Evolutionary conservation across 2,797 vertebrate genomes (phyloP).

Genomic region (Alcedo quadribrachys): DNA sequence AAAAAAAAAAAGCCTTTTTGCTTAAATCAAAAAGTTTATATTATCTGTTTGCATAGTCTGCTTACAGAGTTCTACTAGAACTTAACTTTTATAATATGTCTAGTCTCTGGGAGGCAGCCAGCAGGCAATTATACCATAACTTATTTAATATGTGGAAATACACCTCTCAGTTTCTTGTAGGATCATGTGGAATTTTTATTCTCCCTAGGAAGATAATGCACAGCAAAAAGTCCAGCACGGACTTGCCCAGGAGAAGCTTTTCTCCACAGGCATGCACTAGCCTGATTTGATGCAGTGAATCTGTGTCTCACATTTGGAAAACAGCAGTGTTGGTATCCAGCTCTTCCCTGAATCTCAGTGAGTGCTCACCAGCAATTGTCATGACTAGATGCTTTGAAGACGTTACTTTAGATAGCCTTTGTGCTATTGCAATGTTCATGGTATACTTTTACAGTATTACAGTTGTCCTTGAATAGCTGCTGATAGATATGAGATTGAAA

Average conservation of each 20-base stretch:
- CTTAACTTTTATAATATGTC: background rate
- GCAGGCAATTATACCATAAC: background rate
- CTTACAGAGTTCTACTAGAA: background rate
- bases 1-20: accelerated
- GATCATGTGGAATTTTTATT: background rate
- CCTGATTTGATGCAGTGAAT: background rate
- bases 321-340: background rate
- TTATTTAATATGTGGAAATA: background rate
- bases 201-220: background rate
- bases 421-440: background rate
- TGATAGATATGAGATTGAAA: background rate
- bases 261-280: background rate
- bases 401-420: background rate
- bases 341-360: background rate
- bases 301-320: background rate
- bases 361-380: accelerated
- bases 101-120: background rate
- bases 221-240: background rate
- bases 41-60: background rate
- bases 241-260: background rate
- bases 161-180: background rate
- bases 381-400: background rate
- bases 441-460: background rate
- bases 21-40: background rate
- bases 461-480: background rate